Evolutionary conservation across 2,797 vertebrate species (phyloP), one percentile per base, ranked within the genome.

Genomic region (Anguilla anguilla): DNA sequence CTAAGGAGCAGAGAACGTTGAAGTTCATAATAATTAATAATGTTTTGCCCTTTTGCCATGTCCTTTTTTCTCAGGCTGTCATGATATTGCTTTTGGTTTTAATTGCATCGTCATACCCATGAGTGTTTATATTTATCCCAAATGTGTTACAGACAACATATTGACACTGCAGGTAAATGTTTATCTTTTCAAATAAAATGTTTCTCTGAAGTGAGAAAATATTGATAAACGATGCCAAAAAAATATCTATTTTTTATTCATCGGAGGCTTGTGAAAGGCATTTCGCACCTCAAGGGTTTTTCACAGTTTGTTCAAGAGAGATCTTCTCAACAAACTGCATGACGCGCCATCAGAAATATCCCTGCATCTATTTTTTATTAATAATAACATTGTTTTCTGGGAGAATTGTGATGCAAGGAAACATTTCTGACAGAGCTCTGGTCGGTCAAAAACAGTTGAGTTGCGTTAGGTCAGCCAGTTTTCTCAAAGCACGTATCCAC

Each of bases 141-240:
- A 85, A 87, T 61, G n/a, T 87, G 35, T 72, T 43, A n/a, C 11
- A 19, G 51, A 84, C 82, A 46, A 51, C 81, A 87, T 39, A 72
- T 72, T 87, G 57, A 25, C 28, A 57, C 9, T 1, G 10, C 19
- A 49, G 31, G 51, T 74, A 59, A 59, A 59, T 59, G 31, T 74
- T 85, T 79, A 61, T 81, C 13, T 39, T 35, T 77, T 77, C 72
- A 77, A 39, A 77, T 77, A 77, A 77, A 77, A 77, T 77, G 35
- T 39, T 77, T 39, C 72, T 77, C 72, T 77, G 43, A 81, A 46
- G 35, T 81, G 77, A 25, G 15, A 84, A 84, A 55, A 39, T 59
- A 87, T 69, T 83, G 86, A 72, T 72, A 25, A 88, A 69, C 35
- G 83, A 57, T 85, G 39, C 49, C 53, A 88, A 35, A 35, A 22